Conservation (phyloP, 2,113 vertebrate species). For the Tachysurus vachellii region DNA sequence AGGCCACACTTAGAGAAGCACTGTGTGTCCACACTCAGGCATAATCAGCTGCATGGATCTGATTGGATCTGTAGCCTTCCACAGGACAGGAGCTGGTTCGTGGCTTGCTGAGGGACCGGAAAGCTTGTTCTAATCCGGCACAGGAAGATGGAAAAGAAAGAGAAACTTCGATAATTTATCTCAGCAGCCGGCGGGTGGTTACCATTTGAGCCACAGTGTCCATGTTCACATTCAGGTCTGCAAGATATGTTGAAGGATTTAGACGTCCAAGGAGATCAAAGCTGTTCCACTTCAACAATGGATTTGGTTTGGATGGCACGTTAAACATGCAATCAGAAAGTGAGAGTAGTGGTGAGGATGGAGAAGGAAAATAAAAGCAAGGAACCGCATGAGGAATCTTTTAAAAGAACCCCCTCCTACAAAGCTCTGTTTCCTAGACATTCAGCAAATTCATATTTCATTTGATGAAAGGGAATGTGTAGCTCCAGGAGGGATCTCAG, state of each 20-base stretch:
- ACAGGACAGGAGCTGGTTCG: background rate
- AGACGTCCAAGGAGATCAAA: slow-evolving; percentile 46
- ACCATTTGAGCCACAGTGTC: slow-evolving; percentile 29
- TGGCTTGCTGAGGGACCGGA: slow-evolving; percentile 14
- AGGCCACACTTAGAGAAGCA: background rate
- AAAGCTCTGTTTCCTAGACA: slow-evolving; percentile 18
- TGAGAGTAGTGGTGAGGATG: background rate
- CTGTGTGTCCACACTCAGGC: background rate
- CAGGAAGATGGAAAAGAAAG: slow-evolving; percentile 36
- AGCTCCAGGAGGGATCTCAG: slow-evolving; percentile 43
- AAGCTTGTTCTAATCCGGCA: slow-evolving; percentile 30
- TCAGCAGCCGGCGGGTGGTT: slow-evolving; percentile 29
- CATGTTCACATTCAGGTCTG: slow-evolving; percentile 30
- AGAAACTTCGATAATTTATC: slow-evolving; percentile 40
- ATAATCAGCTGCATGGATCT: slow-evolving; percentile 36
- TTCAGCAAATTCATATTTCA: slow-evolving; percentile 51
- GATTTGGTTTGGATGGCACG: slow-evolving; percentile 30
- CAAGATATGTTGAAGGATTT: slow-evolving; percentile 22
- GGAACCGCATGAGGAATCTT: slow-evolving; percentile 34
- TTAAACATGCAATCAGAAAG: slow-evolving; percentile 30
- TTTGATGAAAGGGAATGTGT: slow-evolving; percentile 47
- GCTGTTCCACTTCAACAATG: slow-evolving; percentile 17
- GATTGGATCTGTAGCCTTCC: slow-evolving; percentile 24
- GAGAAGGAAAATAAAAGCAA: slow-evolving; percentile 8
- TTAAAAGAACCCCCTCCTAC: background rate